A percentile compares a stretch with the other conserved stretches of the same genome.
Conservation (phyloP, 2,888 invertebrate species). For the Tipula unca region DNA sequence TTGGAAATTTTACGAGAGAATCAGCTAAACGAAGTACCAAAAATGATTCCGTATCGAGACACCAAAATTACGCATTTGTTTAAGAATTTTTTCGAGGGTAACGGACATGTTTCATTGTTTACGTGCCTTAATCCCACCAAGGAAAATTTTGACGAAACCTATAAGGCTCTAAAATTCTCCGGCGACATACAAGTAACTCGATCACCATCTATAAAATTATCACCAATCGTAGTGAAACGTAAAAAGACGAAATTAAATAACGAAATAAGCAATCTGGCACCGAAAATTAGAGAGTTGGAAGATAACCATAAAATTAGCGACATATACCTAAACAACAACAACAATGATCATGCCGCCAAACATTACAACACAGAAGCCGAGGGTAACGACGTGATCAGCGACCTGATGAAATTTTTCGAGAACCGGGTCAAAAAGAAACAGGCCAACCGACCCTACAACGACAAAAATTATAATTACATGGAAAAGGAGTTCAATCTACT, state of each 20-base stretch:
- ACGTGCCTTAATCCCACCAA: neutral
- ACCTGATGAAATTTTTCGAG: neutral
- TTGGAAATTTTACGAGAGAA: constrained; percentile 2
- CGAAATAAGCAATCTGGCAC: neutral
- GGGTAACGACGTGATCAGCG: neutral
- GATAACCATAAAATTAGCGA: neutral
- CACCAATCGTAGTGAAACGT: neutral
- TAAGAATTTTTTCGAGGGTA: constrained; percentile 1
- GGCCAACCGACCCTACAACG: neutral
- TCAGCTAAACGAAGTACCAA: neutral
- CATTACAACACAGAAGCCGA: neutral
- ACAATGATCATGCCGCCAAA: neutral
- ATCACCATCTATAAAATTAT: neutral
- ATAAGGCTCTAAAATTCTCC: neutral
- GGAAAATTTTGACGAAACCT: constrained; percentile 9
- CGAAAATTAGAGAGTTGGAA: neutral
- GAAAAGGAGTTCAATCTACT: neutral
- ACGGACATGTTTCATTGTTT: neutral
- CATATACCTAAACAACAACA: neutral
- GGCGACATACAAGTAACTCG: neutral
- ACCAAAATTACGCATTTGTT: constrained; percentile 9
- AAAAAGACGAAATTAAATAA: neutral
- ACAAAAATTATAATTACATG: neutral
- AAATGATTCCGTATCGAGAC: constrained; percentile 9
- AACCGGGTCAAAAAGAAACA: neutral